A percentile compares a stretch with the other conserved stretches of the same genome.
Evolutionary conservation across 2,113 vertebrate genomes (phyloP).

Genomic region (Otus sunia): DNA sequence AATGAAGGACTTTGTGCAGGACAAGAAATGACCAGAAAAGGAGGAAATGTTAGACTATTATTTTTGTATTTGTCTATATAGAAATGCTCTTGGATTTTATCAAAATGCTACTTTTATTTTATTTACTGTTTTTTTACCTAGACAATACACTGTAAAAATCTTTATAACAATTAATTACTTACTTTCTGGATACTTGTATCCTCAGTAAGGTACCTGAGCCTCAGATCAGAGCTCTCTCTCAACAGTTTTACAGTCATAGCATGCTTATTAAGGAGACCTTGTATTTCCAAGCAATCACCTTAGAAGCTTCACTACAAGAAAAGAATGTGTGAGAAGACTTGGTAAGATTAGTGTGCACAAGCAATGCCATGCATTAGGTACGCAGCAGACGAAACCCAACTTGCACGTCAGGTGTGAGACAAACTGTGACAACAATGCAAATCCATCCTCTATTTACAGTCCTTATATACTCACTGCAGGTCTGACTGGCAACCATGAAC

Average conservation of each 20-base stretch:
- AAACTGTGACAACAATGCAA: background rate
- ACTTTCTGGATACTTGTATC: conserved; percentile 72
- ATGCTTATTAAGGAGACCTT: conserved; percentile 75
- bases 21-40: background rate
- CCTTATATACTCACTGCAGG: background rate
- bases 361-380: conserved; percentile 59
- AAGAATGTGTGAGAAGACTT: conserved; percentile 73
- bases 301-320: conserved; percentile 72
- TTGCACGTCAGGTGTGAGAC: conserved; percentile 10
- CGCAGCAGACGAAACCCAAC: conserved; percentile 49
- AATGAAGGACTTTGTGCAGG: background rate
- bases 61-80: background rate
- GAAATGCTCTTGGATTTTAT: background rate
- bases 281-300: conserved; percentile 73
- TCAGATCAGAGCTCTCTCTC: conserved; percentile 56
- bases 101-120: background rate
- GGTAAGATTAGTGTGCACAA: conserved; percentile 69
- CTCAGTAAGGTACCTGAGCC: conserved; percentile 67
- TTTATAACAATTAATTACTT: conserved; percentile 68
- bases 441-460: background rate
- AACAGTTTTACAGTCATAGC: conserved; percentile 71
- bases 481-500: background rate
- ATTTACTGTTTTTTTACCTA: background rate
- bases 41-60: background rate
- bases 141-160: conserved; percentile 2